These are phyloP conservation scores for Drosophila navojoa DNA, from an alignment of 1,140 invertebrate genomes.

Conservation along the genomic window DNA sequence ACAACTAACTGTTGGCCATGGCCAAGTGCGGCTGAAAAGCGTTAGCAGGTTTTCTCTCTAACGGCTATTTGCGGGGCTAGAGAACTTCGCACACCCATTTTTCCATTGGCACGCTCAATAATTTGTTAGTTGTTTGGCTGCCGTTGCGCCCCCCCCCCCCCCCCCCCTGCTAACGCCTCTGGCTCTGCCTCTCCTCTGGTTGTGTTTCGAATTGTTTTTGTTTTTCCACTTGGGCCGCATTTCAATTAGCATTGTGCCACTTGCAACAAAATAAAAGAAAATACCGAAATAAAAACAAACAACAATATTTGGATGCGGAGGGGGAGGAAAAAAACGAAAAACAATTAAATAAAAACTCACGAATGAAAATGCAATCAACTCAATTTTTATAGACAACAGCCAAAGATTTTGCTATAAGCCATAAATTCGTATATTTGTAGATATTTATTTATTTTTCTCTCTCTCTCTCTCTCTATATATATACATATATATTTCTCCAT, in stretches of 20 bases:
- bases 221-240: conserved; percentile 46
- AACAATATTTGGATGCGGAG: background rate
- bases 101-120: conserved; percentile 25
- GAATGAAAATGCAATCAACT: conserved; percentile 43
- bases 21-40: background rate
- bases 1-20: conserved; percentile 30
- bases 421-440: conserved; percentile 15
- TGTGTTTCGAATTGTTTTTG: background rate
- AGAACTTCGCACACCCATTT: conserved; percentile 13
- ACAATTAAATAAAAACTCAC: conserved; percentile 50
- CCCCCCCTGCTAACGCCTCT: background rate
- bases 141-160: background rate
- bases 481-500: conserved; percentile 4
- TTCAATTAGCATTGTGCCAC: conserved; percentile 69
- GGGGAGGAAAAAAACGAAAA: conserved; percentile 11
- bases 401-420: conserved; percentile 6
- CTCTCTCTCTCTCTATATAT: background rate
- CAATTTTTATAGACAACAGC: conserved; percentile 37
- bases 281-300: background rate
- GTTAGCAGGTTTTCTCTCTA: conserved; percentile 27
- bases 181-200: background rate
- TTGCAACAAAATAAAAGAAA: conserved; percentile 44
- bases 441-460: conserved; percentile 1
- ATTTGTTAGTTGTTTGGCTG: conserved; percentile 24
- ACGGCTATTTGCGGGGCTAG: background rate